A percentile compares a stretch with the other conserved stretches of the same genome.
Conservation (phyloP, 2,888 invertebrate species). For the Vesta saturnalis region DNA sequence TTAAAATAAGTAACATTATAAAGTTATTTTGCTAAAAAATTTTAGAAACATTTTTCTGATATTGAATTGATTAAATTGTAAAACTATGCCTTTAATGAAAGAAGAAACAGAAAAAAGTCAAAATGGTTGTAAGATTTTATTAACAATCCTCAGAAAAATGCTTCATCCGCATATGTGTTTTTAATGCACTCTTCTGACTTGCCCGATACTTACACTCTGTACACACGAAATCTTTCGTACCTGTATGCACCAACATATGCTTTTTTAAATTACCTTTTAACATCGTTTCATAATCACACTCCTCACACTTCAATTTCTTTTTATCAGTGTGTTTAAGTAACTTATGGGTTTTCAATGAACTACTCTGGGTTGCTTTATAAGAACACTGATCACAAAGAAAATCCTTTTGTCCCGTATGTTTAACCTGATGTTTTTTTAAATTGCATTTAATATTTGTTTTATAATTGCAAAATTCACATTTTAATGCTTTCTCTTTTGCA, state of each 20-base stretch:
- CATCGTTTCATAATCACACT: not conserved
- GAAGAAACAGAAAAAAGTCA: too few relatives aligned
- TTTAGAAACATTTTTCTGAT: too few relatives aligned
- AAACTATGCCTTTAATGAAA: too few relatives aligned
- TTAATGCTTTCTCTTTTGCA: not conserved
- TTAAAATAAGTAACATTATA: too few relatives aligned
- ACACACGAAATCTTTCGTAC: not conserved
- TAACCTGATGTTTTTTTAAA: not conserved
- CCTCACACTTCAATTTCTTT: not conserved
- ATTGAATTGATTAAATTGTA: too few relatives aligned
- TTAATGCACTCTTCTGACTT: not conserved
- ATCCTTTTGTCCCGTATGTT: not conserved
- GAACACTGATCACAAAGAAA: not conserved
- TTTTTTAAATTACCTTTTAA: not conserved
- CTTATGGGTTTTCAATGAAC: not conserved
- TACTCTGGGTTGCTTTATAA: not conserved
- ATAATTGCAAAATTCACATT: too few relatives aligned
- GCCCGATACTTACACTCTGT: not conserved
- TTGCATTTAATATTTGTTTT: too few relatives aligned
- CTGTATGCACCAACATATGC: not conserved
- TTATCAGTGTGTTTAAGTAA: not conserved
- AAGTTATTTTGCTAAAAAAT: too few relatives aligned
- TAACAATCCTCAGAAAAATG: too few relatives aligned
- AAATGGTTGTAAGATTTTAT: too few relatives aligned
- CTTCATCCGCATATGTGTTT: not conserved